These are phyloP conservation scores for Grapholita molesta DNA, from an alignment of 1,140 invertebrate species.

Conservation along the genomic window DNA sequence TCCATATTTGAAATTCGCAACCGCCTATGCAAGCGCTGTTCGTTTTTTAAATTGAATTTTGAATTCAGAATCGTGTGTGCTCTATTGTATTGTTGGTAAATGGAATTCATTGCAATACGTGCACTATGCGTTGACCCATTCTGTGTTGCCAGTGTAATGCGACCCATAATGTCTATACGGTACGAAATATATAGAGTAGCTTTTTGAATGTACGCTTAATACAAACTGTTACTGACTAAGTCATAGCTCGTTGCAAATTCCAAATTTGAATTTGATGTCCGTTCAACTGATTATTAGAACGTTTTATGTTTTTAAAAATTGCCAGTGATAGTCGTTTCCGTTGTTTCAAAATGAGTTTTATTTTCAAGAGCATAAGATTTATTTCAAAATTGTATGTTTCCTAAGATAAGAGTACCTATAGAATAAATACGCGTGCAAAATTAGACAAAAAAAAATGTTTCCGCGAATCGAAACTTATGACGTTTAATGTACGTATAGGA, in stretches of 20 bases:
- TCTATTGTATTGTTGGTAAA: conserved; percentile 74
- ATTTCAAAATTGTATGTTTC: neutral
- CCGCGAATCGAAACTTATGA: conserved; percentile 16
- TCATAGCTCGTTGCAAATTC: neutral
- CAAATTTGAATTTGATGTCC: neutral
- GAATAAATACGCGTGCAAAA: neutral
- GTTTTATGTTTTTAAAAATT: neutral
- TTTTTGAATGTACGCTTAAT: neutral
- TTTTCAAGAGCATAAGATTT: neutral
- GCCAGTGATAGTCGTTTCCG: neutral
- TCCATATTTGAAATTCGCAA: conserved; percentile 68
- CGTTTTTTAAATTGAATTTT: conserved; percentile 67
- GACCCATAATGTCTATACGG: conserved; percentile 20
- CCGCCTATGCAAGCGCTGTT: conserved; percentile 51
- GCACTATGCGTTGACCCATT: conserved; percentile 46
- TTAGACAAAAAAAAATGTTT: conserved; percentile 2
- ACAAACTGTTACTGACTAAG: neutral
- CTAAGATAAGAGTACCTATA: neutral
- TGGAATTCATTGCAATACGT: conserved; percentile 55
- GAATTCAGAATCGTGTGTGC: conserved; percentile 71
- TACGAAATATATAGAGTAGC: neutral
- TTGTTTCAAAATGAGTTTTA: neutral
- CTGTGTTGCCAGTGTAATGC: conserved; percentile 31
- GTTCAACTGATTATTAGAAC: neutral
- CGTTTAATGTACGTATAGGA: conserved; percentile 29